phyloP scores from a whole-genome alignment of 2,888 invertebrate species.

The Calliscelio sp. region DNA sequence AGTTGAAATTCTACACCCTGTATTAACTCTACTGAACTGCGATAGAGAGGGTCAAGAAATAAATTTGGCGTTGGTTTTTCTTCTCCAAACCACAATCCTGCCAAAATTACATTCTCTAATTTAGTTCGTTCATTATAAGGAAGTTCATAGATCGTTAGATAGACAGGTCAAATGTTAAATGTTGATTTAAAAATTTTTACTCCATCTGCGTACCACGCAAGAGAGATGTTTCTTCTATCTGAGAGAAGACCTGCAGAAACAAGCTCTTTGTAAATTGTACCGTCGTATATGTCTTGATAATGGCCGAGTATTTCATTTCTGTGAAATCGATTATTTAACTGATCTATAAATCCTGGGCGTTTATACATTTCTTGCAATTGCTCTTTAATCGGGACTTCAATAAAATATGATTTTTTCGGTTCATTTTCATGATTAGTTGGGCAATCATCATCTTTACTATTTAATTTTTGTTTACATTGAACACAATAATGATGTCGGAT shows the following conservation, averaged over 20 bases:
- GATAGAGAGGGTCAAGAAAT: conserved; percentile 28
- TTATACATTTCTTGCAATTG: conserved; percentile 17
- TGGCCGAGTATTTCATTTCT: not conserved
- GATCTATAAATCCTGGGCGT: conserved; percentile 13
- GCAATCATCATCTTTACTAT: not conserved
- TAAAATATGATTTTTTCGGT: conserved; percentile 18
- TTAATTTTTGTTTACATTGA: not conserved
- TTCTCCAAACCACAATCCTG: conserved; percentile 35
- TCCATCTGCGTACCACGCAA: conserved; percentile 17
- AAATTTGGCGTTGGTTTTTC: conserved; percentile 50
- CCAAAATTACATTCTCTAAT: conserved; percentile 34
- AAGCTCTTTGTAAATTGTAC: not conserved
- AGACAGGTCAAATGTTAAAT: conserved; percentile 18
- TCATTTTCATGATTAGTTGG: not conserved
- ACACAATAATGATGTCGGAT: conserved; percentile 11
- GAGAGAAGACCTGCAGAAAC: not conserved
- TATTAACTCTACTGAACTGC: not conserved
- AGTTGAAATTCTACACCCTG: conserved; percentile 4
- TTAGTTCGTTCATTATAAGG: conserved; percentile 36
- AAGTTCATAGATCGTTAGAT: conserved; percentile 49
- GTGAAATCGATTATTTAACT: conserved; percentile 12
- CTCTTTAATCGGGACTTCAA: conserved; percentile 14
- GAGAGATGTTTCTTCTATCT: conserved; percentile 11
- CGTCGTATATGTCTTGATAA: conserved; percentile 7
- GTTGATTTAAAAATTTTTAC: conserved; percentile 9